Evolutionary conservation across 2,113 vertebrate species (phyloP).

Genomic region (human): DNA sequence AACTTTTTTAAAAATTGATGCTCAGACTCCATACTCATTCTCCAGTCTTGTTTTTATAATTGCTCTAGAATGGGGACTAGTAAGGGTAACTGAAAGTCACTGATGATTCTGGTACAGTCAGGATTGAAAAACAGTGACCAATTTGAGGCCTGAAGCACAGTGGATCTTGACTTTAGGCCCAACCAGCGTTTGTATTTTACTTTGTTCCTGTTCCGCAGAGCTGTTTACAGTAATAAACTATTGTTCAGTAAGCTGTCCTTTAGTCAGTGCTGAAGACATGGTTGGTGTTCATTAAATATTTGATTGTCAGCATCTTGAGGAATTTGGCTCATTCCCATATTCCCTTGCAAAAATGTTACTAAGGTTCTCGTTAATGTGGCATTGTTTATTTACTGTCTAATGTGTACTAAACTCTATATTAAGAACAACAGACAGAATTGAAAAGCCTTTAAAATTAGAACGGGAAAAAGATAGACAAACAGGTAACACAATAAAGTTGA

Average conservation of each 20-base stretch:
- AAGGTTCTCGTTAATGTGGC: not conserved
- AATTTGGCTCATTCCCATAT: not conserved
- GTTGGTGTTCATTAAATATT: not conserved
- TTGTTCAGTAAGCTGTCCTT: not conserved
- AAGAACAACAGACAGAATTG: not conserved
- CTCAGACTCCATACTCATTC: not conserved
- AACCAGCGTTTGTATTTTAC: not conserved
- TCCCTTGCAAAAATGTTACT: not conserved
- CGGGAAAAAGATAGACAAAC: not conserved
- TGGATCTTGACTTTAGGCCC: not conserved
- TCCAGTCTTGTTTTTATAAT: not conserved
- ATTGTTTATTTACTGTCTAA: not conserved
- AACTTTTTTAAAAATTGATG: not conserved
- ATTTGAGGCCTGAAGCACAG: not conserved
- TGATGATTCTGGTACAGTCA: not conserved
- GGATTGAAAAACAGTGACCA: not conserved
- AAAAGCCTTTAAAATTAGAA: constrained; percentile 24
- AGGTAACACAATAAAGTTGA: not conserved
- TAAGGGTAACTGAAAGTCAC: not conserved
- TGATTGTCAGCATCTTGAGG: not conserved
- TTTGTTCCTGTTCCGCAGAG: not conserved
- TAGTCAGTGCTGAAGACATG: not conserved
- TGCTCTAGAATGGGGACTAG: not conserved
- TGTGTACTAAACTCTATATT: not conserved
- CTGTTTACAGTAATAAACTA: not conserved